Conservation (phyloP, 2,113 vertebrate species). For the Chlorocebus sabaeus region DNA sequence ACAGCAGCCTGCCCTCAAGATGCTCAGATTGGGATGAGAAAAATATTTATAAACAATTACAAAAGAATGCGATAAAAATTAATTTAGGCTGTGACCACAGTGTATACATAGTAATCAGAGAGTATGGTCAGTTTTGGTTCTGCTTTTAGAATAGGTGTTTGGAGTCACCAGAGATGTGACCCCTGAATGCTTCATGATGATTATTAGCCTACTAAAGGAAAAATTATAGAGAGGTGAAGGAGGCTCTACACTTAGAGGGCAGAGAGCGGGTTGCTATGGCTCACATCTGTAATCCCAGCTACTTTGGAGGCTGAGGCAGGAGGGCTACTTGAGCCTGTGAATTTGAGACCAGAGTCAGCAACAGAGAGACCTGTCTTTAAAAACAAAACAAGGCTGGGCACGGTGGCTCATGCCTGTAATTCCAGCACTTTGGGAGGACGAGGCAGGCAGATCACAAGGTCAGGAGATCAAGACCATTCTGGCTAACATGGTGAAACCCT, state of each 20-base stretch:
- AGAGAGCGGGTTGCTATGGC: not conserved
- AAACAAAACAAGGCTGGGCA: not conserved
- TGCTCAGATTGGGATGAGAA: not conserved
- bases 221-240: not conserved
- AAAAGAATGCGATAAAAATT: not conserved
- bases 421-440: too few relatives aligned
- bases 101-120: not conserved
- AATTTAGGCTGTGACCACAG: not conserved
- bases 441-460: too few relatives aligned
- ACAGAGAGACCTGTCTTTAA: not conserved
- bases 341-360: not conserved
- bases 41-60: not conserved
- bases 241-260: not conserved
- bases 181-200: not conserved
- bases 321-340: not conserved
- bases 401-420: too few relatives aligned
- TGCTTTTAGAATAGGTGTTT: not conserved
- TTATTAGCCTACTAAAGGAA: not conserved
- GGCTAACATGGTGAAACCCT: too few relatives aligned
- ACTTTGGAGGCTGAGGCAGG: not conserved
- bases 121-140: not conserved
- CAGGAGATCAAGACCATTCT: too few relatives aligned
- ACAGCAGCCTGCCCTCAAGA: not conserved
- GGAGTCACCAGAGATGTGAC: not conserved
- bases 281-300: not conserved